phyloP scores from a whole-genome alignment of 2,797 vertebrate species.

The Melanotaenia trifasciata region DNA sequence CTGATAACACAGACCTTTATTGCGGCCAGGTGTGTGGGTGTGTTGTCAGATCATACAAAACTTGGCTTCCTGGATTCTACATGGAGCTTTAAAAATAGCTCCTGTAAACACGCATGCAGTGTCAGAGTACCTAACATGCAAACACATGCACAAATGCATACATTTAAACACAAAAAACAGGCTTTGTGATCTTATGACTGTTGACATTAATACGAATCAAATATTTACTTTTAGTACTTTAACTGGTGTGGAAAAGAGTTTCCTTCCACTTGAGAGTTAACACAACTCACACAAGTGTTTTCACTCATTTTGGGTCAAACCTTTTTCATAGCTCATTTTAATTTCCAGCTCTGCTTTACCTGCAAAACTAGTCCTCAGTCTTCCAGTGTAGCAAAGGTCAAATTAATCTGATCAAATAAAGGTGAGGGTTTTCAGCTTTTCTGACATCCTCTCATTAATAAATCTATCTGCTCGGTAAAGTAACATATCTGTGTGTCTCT shows the following conservation, averaged over 20 bases:
- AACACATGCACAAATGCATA: background rate
- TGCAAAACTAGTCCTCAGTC: background rate
- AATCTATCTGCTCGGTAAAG: background rate
- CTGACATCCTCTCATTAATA: background rate
- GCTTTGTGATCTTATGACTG: background rate
- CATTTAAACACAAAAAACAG: background rate
- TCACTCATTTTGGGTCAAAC: background rate
- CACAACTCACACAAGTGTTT: background rate
- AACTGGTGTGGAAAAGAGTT: background rate
- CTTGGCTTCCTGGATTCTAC: constrained; percentile 63
- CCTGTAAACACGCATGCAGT: constrained; percentile 30
- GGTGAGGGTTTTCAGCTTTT: background rate
- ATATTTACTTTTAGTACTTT: background rate
- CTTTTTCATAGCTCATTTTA: background rate
- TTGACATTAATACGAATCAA: background rate
- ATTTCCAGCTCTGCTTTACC: no score
- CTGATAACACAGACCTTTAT: constrained; percentile 70
- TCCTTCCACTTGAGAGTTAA: background rate
- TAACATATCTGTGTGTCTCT: background rate
- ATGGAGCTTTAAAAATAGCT: constrained; percentile 71
- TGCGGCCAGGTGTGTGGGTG: constrained; percentile 66
- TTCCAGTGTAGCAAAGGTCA: background rate
- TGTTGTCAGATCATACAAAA: constrained; percentile 74
- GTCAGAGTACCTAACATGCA: constrained; percentile 14
- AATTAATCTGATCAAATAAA: background rate